Base-by-base conservation (phyloP, 2,888 invertebrate genomes). In the Carterocephalus palaemon region DNA sequence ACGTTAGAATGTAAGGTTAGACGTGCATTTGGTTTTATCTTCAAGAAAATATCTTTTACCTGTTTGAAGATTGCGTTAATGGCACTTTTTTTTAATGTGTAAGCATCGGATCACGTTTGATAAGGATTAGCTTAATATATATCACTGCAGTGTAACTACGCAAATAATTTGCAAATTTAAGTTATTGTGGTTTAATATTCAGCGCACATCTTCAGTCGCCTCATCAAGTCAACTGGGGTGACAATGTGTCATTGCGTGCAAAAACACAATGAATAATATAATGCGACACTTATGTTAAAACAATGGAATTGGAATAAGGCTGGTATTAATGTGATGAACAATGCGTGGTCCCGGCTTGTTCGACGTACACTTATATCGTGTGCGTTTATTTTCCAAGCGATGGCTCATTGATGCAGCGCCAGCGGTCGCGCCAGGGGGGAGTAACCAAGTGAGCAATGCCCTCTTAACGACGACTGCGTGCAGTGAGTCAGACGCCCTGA, bases 381-480 rank as follows among this genome's bases (percentile, higher is more conserved):
- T 29, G 43, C 29, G 19, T 45, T 70, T 72, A 69, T 73, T 74
- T 70, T 72, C 59, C 59, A 73, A 69, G 48, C 49, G 49, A 47
- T 46, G 53, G 42, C 48, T 49, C 37, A 37, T 37, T 55, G 68
- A 62, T 78, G 80, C 76, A 75, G 60, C 31, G 17, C 1, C n/a
- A 7, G 8, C 69, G 73, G 65, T 61, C 72, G 66, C 57, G 62
- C 64, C 62, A 66, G 71, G 67, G 72, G 71, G 75, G 78, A 75
- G 75, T 68, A 65, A 65, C 68, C 66, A 70, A 75, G 74, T 83
- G 85, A 83, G 79, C 85, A 85, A 75, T 82, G 85, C 80, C 85
- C 85, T 84, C 82, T 81, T 82, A 73, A 84, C 82, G 82, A 81
- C 75, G 73, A 75, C 74, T 75, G 74, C 77, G 71, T 72, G 69